These are phyloP conservation scores for Myanophis thanlyinensis DNA, from an alignment of 2,113 vertebrate genomes.

Conservation along the genomic window DNA sequence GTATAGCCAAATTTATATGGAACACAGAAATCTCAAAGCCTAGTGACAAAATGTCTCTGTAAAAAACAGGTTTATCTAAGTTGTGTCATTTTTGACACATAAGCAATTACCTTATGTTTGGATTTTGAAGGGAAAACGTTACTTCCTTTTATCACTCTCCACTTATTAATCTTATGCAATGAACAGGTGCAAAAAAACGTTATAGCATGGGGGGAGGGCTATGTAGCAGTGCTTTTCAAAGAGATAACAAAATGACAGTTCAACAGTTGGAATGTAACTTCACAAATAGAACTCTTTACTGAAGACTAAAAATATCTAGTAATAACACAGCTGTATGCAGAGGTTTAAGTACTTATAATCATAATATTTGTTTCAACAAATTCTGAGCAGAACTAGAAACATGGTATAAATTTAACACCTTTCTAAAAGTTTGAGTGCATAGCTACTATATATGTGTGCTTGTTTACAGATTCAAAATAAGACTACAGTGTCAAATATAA, in stretches of 20 bases:
- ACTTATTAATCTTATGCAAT: not conserved
- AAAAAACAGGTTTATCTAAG: slow-evolving; percentile 4
- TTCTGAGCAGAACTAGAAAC: not conserved
- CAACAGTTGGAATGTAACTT: not conserved
- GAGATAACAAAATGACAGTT: not conserved
- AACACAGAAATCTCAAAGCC: slow-evolving; percentile 4
- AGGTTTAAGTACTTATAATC: not conserved
- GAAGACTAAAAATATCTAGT: not conserved
- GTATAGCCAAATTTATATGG: not conserved
- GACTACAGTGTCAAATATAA: not conserved
- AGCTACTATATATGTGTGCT: not conserved
- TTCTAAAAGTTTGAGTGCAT: not conserved
- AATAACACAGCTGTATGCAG: not conserved
- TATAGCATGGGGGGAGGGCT: not conserved
- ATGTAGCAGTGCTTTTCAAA: not conserved
- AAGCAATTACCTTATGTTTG: slow-evolving; percentile 18
- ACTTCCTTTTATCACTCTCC: not conserved
- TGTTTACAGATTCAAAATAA: not conserved
- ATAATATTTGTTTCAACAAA: not conserved
- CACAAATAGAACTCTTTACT: not conserved
- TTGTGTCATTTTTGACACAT: slow-evolving; percentile 5
- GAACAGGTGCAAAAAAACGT: not conserved
- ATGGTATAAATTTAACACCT: not conserved
- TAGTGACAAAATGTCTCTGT: not conserved
- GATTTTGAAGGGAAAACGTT: slow-evolving; percentile 2